A percentile compares a stretch with the other conserved stretches of the same genome.
phyloP scores from a whole-genome alignment of 1,140 invertebrate genomes.

The Trichonephila clavata region DNA sequence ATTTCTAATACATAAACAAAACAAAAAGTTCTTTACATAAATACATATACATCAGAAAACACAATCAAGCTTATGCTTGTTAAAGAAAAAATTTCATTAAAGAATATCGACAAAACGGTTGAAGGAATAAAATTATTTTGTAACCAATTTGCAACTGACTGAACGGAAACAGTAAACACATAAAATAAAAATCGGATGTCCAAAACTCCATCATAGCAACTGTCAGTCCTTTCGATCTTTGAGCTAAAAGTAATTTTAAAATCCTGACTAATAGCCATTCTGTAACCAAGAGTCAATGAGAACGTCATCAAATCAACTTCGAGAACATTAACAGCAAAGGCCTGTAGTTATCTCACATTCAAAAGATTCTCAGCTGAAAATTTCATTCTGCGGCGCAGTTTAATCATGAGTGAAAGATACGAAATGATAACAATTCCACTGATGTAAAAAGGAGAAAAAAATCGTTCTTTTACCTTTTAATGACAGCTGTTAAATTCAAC shows the following conservation, averaged over 20 bases:
- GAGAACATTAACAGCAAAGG: background rate
- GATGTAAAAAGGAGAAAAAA: background rate
- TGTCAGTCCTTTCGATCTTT: background rate
- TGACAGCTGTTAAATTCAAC: constrained; percentile 19
- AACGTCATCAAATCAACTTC: background rate
- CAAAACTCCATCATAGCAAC: background rate
- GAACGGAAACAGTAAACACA: background rate
- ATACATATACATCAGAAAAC: too few species aligned
- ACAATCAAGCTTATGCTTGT: too few species aligned
- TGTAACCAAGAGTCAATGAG: background rate
- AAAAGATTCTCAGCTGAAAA: background rate
- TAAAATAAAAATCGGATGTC: background rate
- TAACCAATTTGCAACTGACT: background rate
- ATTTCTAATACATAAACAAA: too few species aligned
- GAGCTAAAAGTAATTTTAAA: background rate
- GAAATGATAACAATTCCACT: constrained; percentile 18
- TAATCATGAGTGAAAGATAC: background rate
- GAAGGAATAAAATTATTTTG: background rate
- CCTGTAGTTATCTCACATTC: background rate
- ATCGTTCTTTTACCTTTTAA: constrained; percentile 17
- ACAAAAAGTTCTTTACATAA: too few species aligned
- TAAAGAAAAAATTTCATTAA: too few species aligned
- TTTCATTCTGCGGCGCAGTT: background rate
- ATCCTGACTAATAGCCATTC: background rate
- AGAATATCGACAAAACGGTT: too few species aligned